A percentile compares a stretch with the other conserved stretches of the same genome.
phyloP scores from a whole-genome alignment of 2,113 vertebrate species.

The Phylloscopus whistleri region DNA sequence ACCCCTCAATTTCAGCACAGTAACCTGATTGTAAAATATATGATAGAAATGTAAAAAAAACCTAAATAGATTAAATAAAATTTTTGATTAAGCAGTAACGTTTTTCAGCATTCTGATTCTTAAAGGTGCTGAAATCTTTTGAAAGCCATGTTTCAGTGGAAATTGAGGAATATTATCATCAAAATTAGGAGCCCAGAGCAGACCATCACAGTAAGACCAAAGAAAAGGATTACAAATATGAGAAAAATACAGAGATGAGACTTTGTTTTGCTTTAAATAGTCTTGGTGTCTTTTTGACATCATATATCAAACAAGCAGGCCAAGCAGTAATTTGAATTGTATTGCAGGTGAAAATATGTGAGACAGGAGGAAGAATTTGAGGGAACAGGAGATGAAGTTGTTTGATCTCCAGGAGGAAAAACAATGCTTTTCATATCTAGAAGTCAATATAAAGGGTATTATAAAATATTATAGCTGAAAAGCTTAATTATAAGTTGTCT shows the following conservation, averaged over 20 bases:
- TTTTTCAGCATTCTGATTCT: not conserved
- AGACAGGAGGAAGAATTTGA: not conserved
- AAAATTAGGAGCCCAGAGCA: not conserved
- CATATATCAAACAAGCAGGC: not conserved
- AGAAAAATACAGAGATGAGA: not conserved
- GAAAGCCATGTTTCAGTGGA: not conserved
- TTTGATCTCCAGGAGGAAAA: not conserved
- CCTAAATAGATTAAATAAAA: not conserved
- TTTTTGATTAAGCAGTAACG: not conserved
- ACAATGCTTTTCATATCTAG: rapidly evolving
- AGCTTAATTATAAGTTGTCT: not conserved
- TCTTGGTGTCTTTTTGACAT: not conserved
- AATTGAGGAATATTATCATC: not conserved
- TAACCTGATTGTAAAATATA: not conserved
- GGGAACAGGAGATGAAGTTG: not conserved
- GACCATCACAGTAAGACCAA: not conserved
- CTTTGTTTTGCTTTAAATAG: not conserved
- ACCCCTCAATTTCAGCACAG: not conserved
- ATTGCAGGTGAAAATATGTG: not conserved
- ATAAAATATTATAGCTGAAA: not conserved
- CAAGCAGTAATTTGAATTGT: not conserved
- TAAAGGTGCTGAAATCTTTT: not conserved
- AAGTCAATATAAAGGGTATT: not conserved
- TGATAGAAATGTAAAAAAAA: not conserved
- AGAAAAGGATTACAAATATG: not conserved